phyloP scores from a whole-genome alignment of 2,888 invertebrate species.

The Perizoma affinitatum region DNA sequence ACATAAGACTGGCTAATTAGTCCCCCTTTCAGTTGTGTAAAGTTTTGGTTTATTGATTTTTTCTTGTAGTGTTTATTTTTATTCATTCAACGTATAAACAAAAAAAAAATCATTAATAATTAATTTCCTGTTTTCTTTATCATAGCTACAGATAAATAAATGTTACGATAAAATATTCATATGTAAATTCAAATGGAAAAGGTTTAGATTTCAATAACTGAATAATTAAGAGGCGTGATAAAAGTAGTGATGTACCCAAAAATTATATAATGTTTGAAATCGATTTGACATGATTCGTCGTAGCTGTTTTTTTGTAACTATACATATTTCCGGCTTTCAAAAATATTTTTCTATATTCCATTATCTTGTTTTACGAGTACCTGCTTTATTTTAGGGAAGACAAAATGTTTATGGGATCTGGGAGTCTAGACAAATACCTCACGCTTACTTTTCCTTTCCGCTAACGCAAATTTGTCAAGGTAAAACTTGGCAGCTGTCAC shows the following conservation, averaged over 20 bases:
- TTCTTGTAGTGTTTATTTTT: not conserved
- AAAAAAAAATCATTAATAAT: conserved; percentile 5
- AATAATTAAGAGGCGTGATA: conserved; percentile 39
- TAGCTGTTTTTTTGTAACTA: conserved; percentile 47
- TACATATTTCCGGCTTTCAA: conserved; percentile 50
- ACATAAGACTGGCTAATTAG: too few relatives aligned
- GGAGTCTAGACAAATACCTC: too few relatives aligned
- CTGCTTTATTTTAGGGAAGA: too few relatives aligned
- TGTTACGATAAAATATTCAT: conserved; percentile 9
- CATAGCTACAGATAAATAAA: conserved; percentile 8
- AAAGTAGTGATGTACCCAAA: conserved; percentile 52
- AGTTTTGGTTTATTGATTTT: not conserved
- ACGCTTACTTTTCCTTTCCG: too few relatives aligned
- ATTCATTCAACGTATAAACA: not conserved
- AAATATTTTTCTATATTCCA: conserved; percentile 21
- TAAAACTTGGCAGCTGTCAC: too few relatives aligned
- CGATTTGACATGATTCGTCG: conserved; percentile 64
- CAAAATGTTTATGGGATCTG: too few relatives aligned
- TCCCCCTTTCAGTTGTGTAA: too few relatives aligned
- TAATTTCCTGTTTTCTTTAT: conserved; percentile 12
- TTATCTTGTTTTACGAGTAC: too few relatives aligned
- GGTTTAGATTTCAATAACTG: conserved; percentile 42
- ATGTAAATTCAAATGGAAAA: conserved; percentile 27
- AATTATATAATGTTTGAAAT: conserved; percentile 55
- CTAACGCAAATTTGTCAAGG: too few relatives aligned